Percentiles rank a stretch among this genome's conserved stretches.
These are phyloP conservation scores for Liodrosophila aerea DNA, from an alignment of 2,888 invertebrate genomes.

Conservation along the genomic window DNA sequence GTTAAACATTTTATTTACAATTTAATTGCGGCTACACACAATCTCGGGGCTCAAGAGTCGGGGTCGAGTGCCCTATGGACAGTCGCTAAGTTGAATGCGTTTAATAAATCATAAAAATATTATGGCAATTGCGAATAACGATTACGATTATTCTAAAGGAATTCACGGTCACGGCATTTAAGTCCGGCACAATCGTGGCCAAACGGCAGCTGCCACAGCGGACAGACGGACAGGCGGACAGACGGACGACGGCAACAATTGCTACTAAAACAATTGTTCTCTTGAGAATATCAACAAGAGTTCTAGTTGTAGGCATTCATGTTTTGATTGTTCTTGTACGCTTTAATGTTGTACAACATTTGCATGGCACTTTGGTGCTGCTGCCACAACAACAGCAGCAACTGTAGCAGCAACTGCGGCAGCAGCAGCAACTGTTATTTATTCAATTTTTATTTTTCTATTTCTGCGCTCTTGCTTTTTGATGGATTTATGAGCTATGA, in stretches of 20 bases:
- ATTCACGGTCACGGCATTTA: slow-evolving; percentile 71
- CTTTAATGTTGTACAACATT: slow-evolving; percentile 74
- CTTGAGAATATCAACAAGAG: too few species aligned
- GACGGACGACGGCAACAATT: slow-evolving; percentile 60
- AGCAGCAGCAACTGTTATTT: slow-evolving; percentile 34
- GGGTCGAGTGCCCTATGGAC: slow-evolving; percentile 54
- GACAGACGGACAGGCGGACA: too few species aligned
- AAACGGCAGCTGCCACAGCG: slow-evolving; percentile 60
- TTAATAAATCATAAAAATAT: slow-evolving; percentile 71
- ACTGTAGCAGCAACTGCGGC: neutral
- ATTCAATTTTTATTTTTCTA: slow-evolving; percentile 17
- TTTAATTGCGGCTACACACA: slow-evolving; percentile 62
- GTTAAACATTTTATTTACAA: slow-evolving; percentile 49
- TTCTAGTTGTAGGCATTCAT: slow-evolving; percentile 53
- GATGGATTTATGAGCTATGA: slow-evolving; percentile 80
- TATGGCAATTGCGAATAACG: slow-evolving; percentile 72
- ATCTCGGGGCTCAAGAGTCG: slow-evolving; percentile 4
- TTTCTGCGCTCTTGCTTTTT: slow-evolving; percentile 28
- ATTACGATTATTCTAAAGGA: slow-evolving; percentile 55
- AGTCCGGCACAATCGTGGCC: slow-evolving; percentile 25
- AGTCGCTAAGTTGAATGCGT: slow-evolving; percentile 43
- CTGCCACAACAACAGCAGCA: slow-evolving; percentile 1
- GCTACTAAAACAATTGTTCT: slow-evolving; percentile 74
- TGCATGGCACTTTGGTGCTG: slow-evolving; percentile 69
- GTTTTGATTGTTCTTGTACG: slow-evolving; percentile 71